Evolutionary conservation across 30 jellyfish, hydroid and myxozoan species (phyloP).

Genomic region (Turritopsis dohrnii): DNA sequence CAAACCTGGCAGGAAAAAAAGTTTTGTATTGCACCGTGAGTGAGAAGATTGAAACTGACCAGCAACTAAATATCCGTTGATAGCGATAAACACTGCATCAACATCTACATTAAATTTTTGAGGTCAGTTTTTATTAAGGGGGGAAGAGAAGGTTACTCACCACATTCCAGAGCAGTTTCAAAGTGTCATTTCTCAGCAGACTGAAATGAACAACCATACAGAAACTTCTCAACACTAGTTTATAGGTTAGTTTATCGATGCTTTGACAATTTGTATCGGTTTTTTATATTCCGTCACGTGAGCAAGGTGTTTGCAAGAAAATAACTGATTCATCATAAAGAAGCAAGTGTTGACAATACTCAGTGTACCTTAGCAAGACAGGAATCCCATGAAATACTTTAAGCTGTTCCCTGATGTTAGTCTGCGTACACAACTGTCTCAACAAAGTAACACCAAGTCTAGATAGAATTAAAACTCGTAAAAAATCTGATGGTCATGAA

Average conservation of each 20-base stretch:
- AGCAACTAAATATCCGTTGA: no score
- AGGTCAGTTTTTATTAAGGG: no score
- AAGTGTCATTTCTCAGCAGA: constrained; percentile 70
- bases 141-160: constrained; percentile 7
- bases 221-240: not conserved
- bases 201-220: constrained; percentile 28
- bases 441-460: constrained; percentile 80
- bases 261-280: no score
- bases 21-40: no score
- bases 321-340: no score
- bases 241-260: no score
- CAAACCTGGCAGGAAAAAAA: constrained; percentile 49
- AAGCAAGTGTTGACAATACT: no score
- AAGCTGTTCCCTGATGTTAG: constrained; percentile 66
- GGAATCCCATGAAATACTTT: constrained; percentile 87
- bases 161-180: constrained; percentile 78
- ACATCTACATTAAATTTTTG: no score
- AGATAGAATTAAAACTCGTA: not conserved
- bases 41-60: no score
- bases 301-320: no score
- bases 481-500: not conserved
- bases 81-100: no score
- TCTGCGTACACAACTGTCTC: constrained; percentile 74
- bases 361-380: constrained; percentile 60
- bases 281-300: no score